These are phyloP conservation scores for Capricornis sumatraensis DNA, from an alignment of 2,113 vertebrate genomes.

Conservation along the genomic window DNA sequence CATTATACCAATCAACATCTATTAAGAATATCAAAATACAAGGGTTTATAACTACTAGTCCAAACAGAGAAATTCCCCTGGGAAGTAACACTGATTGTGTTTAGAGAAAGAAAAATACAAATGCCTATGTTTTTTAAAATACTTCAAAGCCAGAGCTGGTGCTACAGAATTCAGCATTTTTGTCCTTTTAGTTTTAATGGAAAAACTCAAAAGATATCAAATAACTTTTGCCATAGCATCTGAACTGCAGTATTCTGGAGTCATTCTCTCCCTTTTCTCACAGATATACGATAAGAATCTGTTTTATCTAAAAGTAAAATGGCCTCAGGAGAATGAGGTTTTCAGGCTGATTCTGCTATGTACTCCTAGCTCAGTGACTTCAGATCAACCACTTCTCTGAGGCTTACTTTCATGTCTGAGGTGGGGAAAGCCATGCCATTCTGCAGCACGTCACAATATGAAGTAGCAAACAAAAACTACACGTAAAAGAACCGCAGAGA, in stretches of 20 bases:
- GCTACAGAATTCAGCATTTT: background rate
- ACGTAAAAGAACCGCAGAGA: background rate
- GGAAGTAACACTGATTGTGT: conserved; percentile 9
- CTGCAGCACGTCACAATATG: background rate
- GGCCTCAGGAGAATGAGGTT: background rate
- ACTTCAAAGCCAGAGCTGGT: background rate
- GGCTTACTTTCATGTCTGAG: background rate
- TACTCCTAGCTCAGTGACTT: background rate
- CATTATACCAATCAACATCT: conserved; percentile 26
- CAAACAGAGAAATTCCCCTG: conserved; percentile 32
- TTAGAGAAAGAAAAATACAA: conserved; percentile 31
- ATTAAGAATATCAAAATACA: conserved; percentile 68
- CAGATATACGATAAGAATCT: background rate
- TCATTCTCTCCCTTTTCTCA: background rate
- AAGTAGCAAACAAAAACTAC: background rate
- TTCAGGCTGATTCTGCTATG: background rate
- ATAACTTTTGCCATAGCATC: background rate
- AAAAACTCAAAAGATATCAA: background rate
- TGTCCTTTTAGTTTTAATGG: background rate
- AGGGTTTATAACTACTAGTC: conserved; percentile 2
- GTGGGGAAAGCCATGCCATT: background rate
- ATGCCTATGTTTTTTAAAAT: background rate
- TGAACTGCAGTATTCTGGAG: background rate
- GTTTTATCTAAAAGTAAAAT: background rate
- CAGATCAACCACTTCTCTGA: background rate